These are phyloP conservation scores for Stomatorhinus ivindoensis DNA, from an alignment of 2,113 vertebrate genomes.

Conservation along the genomic window DNA sequence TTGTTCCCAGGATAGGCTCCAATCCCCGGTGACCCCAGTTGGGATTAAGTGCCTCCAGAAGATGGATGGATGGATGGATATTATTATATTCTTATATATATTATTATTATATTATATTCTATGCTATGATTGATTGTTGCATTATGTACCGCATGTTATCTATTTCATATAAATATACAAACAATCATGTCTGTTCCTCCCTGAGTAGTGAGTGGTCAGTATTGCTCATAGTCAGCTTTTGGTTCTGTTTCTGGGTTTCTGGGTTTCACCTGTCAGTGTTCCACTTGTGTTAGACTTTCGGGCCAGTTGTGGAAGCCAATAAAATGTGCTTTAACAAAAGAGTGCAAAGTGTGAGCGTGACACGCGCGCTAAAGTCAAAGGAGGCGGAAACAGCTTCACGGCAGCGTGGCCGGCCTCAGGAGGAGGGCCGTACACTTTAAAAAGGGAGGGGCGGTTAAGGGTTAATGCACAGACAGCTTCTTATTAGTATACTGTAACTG, in stretches of 20 bases:
- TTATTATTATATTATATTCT: not conserved
- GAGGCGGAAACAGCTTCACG: not conserved
- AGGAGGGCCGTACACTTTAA: not conserved
- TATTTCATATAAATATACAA: not conserved
- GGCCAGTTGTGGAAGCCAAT: not conserved
- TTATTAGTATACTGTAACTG: not conserved
- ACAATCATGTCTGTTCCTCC: not conserved
- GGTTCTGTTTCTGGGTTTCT: not conserved
- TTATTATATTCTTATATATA: not conserved
- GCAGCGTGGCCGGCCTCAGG: not conserved
- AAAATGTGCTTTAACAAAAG: not conserved
- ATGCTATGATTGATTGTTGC: not conserved
- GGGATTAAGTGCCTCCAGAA: no score
- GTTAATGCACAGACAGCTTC: not conserved
- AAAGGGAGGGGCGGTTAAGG: not conserved
- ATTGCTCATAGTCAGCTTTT: not conserved
- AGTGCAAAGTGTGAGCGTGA: not conserved
- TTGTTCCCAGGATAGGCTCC: no score
- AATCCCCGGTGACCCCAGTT: no score
- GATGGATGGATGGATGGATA: no score
- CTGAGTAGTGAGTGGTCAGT: not conserved
- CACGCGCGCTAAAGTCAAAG: not conserved
- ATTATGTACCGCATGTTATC: not conserved
- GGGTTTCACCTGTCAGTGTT: not conserved
- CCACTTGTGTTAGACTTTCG: not conserved